Evolutionary conservation across 1,140 invertebrate genomes (phyloP).

Genomic region (Drosophila varians): DNA sequence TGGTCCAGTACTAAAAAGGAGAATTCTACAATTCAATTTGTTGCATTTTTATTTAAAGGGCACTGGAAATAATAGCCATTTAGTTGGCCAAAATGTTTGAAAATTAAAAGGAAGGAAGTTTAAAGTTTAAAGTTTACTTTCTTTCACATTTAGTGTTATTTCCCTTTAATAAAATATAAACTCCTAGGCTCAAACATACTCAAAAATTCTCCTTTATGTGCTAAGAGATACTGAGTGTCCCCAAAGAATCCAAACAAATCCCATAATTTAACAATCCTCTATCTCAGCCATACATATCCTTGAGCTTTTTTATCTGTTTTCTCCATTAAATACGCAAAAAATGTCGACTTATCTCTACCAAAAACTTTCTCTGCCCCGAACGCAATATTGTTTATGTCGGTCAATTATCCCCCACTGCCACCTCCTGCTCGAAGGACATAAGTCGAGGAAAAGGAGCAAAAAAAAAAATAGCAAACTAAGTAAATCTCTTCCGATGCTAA

Average conservation of each 20-base stretch:
- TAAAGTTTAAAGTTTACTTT: no score
- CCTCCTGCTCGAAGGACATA: slow-evolving; percentile 3
- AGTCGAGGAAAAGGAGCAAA: slow-evolving; percentile 3
- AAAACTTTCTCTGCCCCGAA: slow-evolving; percentile 57
- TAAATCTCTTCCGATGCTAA: slow-evolving; percentile 74
- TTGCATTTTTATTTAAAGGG: neutral
- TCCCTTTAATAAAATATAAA: neutral
- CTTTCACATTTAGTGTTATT: neutral
- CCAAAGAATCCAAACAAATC: slow-evolving; percentile 3
- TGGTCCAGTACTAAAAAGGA: neutral
- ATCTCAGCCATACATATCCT: slow-evolving; percentile 25
- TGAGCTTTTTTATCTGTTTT: slow-evolving; percentile 50
- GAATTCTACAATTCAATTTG: slow-evolving; percentile 24
- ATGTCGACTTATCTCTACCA: slow-evolving; percentile 63
- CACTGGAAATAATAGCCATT: neutral
- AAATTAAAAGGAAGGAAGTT: no score
- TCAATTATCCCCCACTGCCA: slow-evolving; percentile 44
- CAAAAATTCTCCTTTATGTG: slow-evolving; percentile 4
- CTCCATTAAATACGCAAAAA: slow-evolving; percentile 54
- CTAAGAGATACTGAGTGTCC: neutral
- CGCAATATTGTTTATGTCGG: slow-evolving; percentile 59
- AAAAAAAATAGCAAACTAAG: slow-evolving; percentile 72
- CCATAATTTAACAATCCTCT: slow-evolving; percentile 25
- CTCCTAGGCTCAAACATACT: neutral
- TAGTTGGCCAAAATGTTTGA: neutral